A percentile compares a stretch with the other conserved stretches of the same genome.
Evolutionary conservation across 2,888 invertebrate genomes (phyloP).

Genomic region (Diarsia mendica): DNA sequence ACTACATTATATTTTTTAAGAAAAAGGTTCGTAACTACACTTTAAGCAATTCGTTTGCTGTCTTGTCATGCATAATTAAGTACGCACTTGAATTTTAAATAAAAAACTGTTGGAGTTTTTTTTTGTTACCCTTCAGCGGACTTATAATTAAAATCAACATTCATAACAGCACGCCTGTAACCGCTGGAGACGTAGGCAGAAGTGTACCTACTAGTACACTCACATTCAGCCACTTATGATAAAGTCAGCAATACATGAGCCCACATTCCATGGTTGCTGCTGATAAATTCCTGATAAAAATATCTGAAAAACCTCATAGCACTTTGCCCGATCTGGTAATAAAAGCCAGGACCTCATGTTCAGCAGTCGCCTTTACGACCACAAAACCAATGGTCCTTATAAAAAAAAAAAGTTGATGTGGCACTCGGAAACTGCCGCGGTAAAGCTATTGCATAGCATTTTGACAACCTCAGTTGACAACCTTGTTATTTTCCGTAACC

Average conservation of each 20-base stretch:
- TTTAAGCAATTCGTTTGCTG: slow-evolving; percentile 25
- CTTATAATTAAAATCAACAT: not conserved
- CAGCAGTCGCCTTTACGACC: not conserved
- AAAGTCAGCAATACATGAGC: not conserved
- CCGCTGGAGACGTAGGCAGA: not conserved
- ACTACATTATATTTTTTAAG: slow-evolving; percentile 5
- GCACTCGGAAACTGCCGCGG: too few relatives aligned
- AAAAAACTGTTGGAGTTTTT: slow-evolving; percentile 1
- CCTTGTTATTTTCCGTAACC: too few relatives aligned
- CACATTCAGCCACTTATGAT: not conserved
- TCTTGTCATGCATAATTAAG: slow-evolving; percentile 40
- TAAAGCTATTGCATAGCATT: too few relatives aligned
- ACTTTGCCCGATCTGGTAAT: not conserved
- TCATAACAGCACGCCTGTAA: not conserved
- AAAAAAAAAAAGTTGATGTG: too few relatives aligned
- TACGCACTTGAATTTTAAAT: slow-evolving; percentile 44
- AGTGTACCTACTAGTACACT: not conserved
- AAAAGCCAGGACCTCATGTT: not conserved
- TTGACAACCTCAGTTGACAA: too few relatives aligned
- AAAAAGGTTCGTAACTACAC: not conserved
- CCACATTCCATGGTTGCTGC: not conserved
- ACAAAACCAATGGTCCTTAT: not conserved
- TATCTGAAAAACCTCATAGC: not conserved
- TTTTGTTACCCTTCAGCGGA: not conserved
- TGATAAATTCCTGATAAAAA: not conserved